phyloP scores from a whole-genome alignment of 2,797 vertebrate genomes.

The Neosilurus hyrtlii region DNA sequence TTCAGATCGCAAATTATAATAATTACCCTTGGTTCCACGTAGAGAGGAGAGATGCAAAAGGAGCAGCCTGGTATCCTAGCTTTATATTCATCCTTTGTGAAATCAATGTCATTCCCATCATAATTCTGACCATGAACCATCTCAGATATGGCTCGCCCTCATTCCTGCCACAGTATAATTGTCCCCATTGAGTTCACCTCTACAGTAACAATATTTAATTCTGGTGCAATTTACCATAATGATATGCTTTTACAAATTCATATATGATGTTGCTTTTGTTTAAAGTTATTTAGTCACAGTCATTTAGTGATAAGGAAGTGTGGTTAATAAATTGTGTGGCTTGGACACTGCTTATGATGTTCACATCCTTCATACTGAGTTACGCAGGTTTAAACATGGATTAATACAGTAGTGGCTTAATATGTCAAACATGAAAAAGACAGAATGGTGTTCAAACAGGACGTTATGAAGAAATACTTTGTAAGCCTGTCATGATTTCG shows the following conservation, averaged over 20 bases:
- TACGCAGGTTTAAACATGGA: background rate
- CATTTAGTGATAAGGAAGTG: background rate
- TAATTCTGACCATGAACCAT: conserved; percentile 35
- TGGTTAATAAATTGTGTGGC: conserved; percentile 11
- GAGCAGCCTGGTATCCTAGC: conserved; percentile 20
- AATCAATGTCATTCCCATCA: conserved; percentile 50
- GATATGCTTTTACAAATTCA: conserved; percentile 10
- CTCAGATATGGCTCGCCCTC: conserved; percentile 37
- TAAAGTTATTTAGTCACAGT: background rate
- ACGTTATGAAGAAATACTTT: conserved; percentile 18
- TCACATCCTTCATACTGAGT: background rate
- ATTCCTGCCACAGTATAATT: conserved; percentile 36
- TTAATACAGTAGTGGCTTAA: background rate
- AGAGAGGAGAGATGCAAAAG: conserved; percentile 19
- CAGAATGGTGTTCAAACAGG: background rate
- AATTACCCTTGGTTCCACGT: background rate
- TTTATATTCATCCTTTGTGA: conserved; percentile 37
- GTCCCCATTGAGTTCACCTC: conserved; percentile 38
- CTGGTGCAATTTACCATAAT: conserved; percentile 40
- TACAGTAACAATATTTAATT: conserved; percentile 38
- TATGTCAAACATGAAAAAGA: background rate
- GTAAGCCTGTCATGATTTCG: conserved; percentile 24
- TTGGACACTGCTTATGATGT: background rate
- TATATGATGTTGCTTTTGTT: conserved; percentile 23
- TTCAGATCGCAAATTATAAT: background rate